Base-by-base conservation (phyloP, 2,797 vertebrate genomes). In the Pipistrellus kuhlii region DNA sequence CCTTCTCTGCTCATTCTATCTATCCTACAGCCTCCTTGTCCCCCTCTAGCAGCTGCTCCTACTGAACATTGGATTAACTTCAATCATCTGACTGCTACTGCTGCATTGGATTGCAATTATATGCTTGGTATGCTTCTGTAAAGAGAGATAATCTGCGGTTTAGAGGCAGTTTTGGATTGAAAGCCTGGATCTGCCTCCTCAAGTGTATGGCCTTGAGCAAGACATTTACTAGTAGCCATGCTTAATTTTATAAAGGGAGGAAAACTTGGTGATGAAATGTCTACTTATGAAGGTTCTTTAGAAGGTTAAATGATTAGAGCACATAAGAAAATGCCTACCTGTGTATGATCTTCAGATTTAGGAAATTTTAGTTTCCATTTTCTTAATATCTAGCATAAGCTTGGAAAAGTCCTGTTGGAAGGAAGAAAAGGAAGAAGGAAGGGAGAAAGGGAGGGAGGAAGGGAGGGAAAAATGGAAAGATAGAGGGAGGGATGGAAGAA, bases 401-500 rank as follows among this genome's bases (percentile, higher is more conserved):
- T 17, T n/a, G 4, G 41, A 2, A 12, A 86, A 48, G 53, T 86
- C 15, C 3, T 85, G 0, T 80, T 71, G 44, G 55, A 89, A 78
- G 68, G 5, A 32, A 23, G 20, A 20, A 46, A 6, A 10, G 18
- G 44, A 30, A 3, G 9, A 1, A 32, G 2, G 12, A 11, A 41
- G 8, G 25, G 1, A 8, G 3, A 25, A 38, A n/a, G 8, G 27
- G 18, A n/a, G 13, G 5, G 35, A 32, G 2, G 12, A 11, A 41
- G 18, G 21, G 6, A 11, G 2, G 46, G 18, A 6, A 8, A 4
- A 3, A 17, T 12, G 32, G 9, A 15, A 15, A 21, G 18, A 44
- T 44, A 25, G 27, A 25, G 5, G 0, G 5, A 2, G n/a, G 2
- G 1, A 38, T 11, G 8, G 18, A 18, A 12, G n/a, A n/a, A 25